phyloP scores from a whole-genome alignment of 2,797 vertebrate genomes.

The Natrix natrix region DNA sequence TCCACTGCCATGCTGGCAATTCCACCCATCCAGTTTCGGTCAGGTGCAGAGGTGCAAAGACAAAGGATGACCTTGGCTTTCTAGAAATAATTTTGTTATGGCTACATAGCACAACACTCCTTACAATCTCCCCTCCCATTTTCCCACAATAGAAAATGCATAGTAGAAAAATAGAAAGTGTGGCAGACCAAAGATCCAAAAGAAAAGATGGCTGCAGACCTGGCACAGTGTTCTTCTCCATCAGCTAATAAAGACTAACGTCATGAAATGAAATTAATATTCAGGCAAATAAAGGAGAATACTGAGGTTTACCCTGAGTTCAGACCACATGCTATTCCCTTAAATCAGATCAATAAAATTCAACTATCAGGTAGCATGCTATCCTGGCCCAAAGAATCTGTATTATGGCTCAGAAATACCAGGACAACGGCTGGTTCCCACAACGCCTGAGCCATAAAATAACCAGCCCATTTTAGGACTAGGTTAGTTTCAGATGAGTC shows the following conservation, averaged over 20 bases:
- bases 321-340: background rate
- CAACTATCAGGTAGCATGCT: background rate
- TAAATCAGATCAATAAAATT: background rate
- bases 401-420: background rate
- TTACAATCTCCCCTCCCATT: too few species aligned
- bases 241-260: background rate
- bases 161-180: too few species aligned
- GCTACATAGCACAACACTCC: too few species aligned
- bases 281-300: background rate
- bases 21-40: too few species aligned
- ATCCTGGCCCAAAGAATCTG: background rate
- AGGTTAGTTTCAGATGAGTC: background rate
- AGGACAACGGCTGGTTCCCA: background rate
- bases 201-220: too few species aligned
- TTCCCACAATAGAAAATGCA: too few species aligned
- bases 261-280: background rate
- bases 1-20: too few species aligned
- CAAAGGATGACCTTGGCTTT: too few species aligned
- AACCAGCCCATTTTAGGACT: background rate
- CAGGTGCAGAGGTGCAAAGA: too few species aligned
- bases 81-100: too few species aligned
- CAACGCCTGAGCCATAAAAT: background rate
- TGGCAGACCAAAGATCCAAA: too few species aligned
- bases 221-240: background rate
- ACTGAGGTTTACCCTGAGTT: background rate